Evolutionary conservation across 2,113 vertebrate species (phyloP), one percentile per base, ranked within the genome.

Genomic region (Scytalopus superciliaris): DNA sequence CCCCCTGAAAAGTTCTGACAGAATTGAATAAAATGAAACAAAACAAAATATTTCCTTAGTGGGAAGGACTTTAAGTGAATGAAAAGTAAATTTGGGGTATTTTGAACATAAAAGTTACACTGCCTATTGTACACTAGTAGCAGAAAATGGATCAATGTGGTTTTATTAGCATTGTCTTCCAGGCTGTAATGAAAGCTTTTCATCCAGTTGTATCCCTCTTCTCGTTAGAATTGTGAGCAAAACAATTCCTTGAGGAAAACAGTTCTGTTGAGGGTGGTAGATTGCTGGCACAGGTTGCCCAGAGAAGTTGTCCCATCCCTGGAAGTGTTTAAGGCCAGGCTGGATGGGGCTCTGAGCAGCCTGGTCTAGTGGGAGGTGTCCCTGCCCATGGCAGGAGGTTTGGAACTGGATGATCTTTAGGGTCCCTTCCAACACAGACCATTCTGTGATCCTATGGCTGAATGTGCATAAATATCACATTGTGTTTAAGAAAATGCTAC

Each of bases 391-490:
- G 63, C 25, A 49, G n/a, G 31, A 22, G 4, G 2, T 1, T 27
- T 69, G 72, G 55, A 83, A 63, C 14, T 35, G 42, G 35, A 19
- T 24, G 5, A 9, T 24, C 17, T 55, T 56, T 37, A 7, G 53
- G 25, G 40, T 69, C 18, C 21, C 47, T 69, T 31, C 47, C 35
- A 49, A 11, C 55, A 47, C 55, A 63, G 69, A 37, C 25, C 14
- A 35, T 42, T 49, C 63, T 22, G 9, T 60, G 69, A 17, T 62
- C 60, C 23, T 19, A 13, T 37, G 19, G 52, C 56, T 17, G 60
- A 74, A 28, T 4, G 7, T 33, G 28, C 21, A 7, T 3, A 28
- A 1, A 4, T 12, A 33, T 17, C 7, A 1, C 21, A 1, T 3
- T 28, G 37, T 40, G 6, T 69, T 53, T 45, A 33, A 59, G 53